Evolutionary conservation across 1,140 invertebrate species (phyloP).

Genomic region (Phymorhynchus buccinoides): DNA sequence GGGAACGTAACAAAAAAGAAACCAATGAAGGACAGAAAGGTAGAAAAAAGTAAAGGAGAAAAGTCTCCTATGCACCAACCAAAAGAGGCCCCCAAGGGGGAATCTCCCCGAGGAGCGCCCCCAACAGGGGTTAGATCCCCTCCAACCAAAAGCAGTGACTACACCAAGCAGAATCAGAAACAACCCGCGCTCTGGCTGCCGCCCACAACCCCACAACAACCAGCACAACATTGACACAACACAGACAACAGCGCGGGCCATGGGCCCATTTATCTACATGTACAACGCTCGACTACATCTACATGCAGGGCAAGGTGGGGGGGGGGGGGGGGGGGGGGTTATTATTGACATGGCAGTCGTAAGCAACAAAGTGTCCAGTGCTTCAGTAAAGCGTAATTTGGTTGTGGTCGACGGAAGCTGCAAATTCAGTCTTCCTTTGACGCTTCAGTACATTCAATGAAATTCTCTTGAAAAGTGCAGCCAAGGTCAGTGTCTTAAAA

Average conservation of each 20-base stretch:
- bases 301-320: not conserved
- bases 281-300: not conserved
- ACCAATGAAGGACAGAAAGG: not conserved
- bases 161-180: not conserved
- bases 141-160: not conserved
- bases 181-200: not conserved
- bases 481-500: not conserved
- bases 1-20: not conserved
- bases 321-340: not conserved
- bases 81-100: not conserved
- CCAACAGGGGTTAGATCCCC: too few relatives aligned
- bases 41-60: not conserved
- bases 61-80: not conserved
- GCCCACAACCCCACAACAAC: not conserved
- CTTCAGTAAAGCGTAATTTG: too few relatives aligned
- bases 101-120: too few relatives aligned
- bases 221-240: not conserved
- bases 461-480: not conserved
- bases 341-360: conserved; percentile 16
- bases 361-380: not conserved
- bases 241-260: not conserved
- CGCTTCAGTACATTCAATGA: not conserved
- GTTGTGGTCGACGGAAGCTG: not conserved
- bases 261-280: conserved; percentile 4
- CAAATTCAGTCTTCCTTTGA: not conserved